phyloP scores from a whole-genome alignment of 1,140 invertebrate genomes.

The Eueides isabella region DNA sequence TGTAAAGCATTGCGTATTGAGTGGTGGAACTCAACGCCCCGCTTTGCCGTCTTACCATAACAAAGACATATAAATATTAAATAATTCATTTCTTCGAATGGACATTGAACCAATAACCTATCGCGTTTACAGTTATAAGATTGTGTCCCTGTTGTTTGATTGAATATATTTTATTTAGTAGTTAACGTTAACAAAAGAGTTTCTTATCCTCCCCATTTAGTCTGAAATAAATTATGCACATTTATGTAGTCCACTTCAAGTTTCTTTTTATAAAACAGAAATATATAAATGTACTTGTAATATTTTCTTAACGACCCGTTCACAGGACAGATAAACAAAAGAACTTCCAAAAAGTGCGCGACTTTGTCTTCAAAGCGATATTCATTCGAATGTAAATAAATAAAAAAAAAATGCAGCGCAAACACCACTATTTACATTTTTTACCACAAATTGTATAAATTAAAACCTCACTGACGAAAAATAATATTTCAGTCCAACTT shows the following conservation, averaged over 20 bases:
- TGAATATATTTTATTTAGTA: no score
- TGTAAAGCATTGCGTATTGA: no score
- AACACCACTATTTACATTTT: slow-evolving; percentile 3
- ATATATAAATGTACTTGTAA: background rate
- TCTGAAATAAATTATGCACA: no score
- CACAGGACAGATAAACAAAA: background rate
- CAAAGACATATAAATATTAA: no score
- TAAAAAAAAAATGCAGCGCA: background rate
- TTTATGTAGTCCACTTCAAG: background rate
- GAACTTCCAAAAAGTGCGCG: background rate
- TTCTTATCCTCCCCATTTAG: no score
- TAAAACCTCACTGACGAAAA: slow-evolving; percentile 12
- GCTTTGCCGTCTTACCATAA: no score
- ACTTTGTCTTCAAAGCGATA: slow-evolving; percentile 10
- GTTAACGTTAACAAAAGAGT: no score
- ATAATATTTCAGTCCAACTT: slow-evolving; percentile 22
- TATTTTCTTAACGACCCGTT: background rate
- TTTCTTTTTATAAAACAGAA: background rate
- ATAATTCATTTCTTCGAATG: no score
- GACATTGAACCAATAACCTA: no score
- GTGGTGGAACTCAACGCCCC: no score
- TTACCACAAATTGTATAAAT: slow-evolving; percentile 14
- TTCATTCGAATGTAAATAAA: background rate
- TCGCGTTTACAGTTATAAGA: no score
- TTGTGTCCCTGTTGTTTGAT: no score